Evolutionary conservation across 1,140 invertebrate species (phyloP).

Genomic region (Bradysia coprophila): DNA sequence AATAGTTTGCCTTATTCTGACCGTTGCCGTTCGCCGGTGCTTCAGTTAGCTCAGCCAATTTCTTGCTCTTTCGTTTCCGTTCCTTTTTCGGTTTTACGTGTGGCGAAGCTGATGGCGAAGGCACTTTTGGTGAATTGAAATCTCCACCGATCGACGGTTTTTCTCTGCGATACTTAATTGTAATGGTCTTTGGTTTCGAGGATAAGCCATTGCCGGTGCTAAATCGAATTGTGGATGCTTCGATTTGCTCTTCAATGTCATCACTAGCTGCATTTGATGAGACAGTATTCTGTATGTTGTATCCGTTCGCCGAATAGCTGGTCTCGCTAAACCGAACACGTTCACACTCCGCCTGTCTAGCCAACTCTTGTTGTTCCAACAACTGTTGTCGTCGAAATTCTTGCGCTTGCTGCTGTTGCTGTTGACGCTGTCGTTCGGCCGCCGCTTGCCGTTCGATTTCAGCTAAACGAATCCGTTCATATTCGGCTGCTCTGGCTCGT

Average conservation of each 20-base stretch:
- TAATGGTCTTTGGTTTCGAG: not conserved
- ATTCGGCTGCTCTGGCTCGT: not conserved
- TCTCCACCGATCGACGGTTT: not conserved
- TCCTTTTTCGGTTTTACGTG: not conserved
- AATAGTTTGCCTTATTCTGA: not conserved
- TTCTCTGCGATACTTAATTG: constrained; percentile 4
- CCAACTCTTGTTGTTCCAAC: not conserved
- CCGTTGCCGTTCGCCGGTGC: not conserved
- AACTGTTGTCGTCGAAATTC: not conserved
- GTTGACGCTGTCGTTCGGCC: not conserved
- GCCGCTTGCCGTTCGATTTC: not conserved
- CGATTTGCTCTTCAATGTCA: constrained; percentile 10
- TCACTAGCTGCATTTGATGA: not conserved
- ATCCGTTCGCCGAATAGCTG: not conserved
- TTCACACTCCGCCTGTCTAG: not conserved
- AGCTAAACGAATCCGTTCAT: not conserved
- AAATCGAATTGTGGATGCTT: constrained; percentile 13
- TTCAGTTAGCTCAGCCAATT: constrained; percentile 6
- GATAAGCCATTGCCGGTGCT: constrained; percentile 9
- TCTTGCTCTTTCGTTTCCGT: constrained; percentile 11
- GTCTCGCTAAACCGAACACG: not conserved
- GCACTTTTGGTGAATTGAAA: not conserved
- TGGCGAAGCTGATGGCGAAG: not conserved
- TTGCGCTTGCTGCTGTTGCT: not conserved
- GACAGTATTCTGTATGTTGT: not conserved